phyloP scores from a whole-genome alignment of 2,888 invertebrate genomes.

The Pollenia griseotomentosa region DNA sequence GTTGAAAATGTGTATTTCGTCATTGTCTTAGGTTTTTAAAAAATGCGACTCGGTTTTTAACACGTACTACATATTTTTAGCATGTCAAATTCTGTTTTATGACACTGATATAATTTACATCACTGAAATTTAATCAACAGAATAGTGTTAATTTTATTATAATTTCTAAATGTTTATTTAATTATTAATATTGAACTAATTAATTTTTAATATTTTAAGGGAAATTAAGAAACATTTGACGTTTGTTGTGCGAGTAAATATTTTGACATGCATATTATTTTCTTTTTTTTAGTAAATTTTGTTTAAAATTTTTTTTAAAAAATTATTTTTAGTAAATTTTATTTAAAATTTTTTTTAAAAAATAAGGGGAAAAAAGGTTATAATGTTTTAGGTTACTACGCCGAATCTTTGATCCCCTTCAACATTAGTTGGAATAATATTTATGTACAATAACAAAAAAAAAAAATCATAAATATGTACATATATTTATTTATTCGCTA shows the following conservation, averaged over 20 bases:
- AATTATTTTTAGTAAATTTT: no score
- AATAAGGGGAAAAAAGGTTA: no score
- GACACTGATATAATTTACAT: conserved; percentile 11
- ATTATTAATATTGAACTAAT: conserved; percentile 23
- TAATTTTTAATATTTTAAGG: conserved; percentile 25
- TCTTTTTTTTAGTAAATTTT: no score
- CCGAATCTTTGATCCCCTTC: no score
- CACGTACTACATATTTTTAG: neutral
- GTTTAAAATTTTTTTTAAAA: no score
- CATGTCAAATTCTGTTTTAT: neutral
- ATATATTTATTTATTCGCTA: no score
- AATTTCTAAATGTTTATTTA: conserved; percentile 33
- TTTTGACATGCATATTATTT: neutral
- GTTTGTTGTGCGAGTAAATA: neutral
- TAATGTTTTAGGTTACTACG: no score
- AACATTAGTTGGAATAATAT: no score
- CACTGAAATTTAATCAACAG: neutral
- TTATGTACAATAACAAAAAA: no score
- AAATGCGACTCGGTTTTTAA: neutral
- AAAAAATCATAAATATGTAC: no score
- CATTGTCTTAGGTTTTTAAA: conserved; percentile 2
- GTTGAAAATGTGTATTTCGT: neutral
- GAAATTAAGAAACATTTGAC: conserved; percentile 11
- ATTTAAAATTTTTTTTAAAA: no score
- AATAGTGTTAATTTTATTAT: conserved; percentile 30